Percentiles rank a stretch among this genome's conserved stretches.
Evolutionary conservation across 1,140 invertebrate genomes (phyloP).

Genomic region (Caenorhabditis briggsae): DNA sequence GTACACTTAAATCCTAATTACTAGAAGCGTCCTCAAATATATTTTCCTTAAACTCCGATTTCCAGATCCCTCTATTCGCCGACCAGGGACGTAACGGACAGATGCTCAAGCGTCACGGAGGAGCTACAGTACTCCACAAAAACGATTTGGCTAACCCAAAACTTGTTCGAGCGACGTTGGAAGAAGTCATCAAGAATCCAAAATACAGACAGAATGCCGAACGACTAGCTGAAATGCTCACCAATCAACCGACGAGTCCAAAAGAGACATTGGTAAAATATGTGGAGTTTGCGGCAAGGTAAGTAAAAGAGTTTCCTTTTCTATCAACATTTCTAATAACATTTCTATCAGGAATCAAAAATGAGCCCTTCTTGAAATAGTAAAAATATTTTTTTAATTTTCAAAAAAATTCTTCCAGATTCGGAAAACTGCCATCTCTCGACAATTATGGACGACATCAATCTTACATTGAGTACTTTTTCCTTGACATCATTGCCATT

Average conservation of each 20-base stretch:
- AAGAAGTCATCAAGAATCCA: constrained; percentile 42
- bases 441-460: constrained; percentile 31
- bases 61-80: constrained; percentile 80
- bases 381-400: neutral
- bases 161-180: constrained; percentile 6
- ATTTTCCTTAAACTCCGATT: neutral
- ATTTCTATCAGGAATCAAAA: no score
- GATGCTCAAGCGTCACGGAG: constrained; percentile 46
- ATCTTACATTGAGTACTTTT: constrained; percentile 3
- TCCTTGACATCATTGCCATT: constrained; percentile 9
- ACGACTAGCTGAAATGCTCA: constrained; percentile 33
- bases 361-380: no score
- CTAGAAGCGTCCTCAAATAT: no score
- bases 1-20: no score
- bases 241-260: constrained; percentile 37
- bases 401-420: neutral
- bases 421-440: constrained; percentile 36
- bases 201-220: constrained; percentile 28
- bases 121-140: constrained; percentile 42
- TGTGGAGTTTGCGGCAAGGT: constrained; percentile 48
- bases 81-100: constrained; percentile 62
- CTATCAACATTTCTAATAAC: no score
- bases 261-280: constrained; percentile 48
- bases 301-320: no score
- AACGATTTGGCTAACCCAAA: constrained; percentile 49